Evolutionary conservation across 2,888 invertebrate species (phyloP), one percentile per base, ranked within the genome.

Genomic region (Mythimna impura): DNA sequence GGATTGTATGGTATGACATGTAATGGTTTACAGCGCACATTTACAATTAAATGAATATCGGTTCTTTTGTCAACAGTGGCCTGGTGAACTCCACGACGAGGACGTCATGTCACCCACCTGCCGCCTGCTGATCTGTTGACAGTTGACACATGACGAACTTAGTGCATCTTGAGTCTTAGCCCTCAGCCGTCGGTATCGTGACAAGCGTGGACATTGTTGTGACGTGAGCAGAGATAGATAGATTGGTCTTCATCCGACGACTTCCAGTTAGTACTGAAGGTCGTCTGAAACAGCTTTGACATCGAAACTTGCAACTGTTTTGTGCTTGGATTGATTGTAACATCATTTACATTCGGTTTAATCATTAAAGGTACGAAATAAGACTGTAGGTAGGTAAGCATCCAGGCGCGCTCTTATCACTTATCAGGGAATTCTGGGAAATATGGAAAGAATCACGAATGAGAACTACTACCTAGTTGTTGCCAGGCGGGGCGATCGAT

Each of bases 401-500:
- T 2, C 8, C 43, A 10, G 17, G n/a, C 17, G 20, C 17, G n/a
- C 52, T 10, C 4, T 20, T 40, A n/a, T 25, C 1, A 25, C 25
- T n/a, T n/a, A n/a, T 34, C 34, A 43, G 40, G n/a, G 22, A 68
- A 55, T 36, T 64, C 43, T 68, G 60, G 69, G 64, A 80, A 82
- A 74, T 82, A 74, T 80, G 82, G 76, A 80, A 75, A 73, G 71
- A 57, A 69, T 77, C 68, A 75, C 71, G 77, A 78, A 77, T 78
- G 79, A 73, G 43, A 63, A 79, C 78, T 76, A 72, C 80, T 80
- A 71, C 75, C 74, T 86, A 86, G 88, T 88, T 84, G 89, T 84
- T 82, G 76, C 86, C 73, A 82, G 87, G 88, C 87, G 86, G 80
- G 54, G 72, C 85, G 89, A 88, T 89, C 90, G 87, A 89, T 89